Percentiles rank a stretch among this genome's conserved stretches.
These are phyloP conservation scores for Phylloscopus whistleri DNA, from an alignment of 2,113 vertebrate genomes.

Conservation along the genomic window DNA sequence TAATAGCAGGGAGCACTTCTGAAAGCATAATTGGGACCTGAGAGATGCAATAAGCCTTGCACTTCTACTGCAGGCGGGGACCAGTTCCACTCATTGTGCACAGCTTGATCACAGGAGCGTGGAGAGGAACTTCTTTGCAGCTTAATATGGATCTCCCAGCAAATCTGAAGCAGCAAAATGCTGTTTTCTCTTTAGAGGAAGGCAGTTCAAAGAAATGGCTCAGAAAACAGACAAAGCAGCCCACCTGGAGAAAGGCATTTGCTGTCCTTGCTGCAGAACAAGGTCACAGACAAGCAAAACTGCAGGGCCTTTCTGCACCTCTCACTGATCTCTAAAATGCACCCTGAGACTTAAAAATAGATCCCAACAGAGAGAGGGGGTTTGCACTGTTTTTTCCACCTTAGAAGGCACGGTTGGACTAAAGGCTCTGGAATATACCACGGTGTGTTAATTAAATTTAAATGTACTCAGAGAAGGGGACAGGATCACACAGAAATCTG, in stretches of 20 bases:
- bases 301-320: not conserved
- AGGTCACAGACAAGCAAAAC: not conserved
- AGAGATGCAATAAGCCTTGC: not conserved
- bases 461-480: not conserved
- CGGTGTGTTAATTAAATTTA: not conserved
- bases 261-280: not conserved
- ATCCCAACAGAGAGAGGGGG: not conserved
- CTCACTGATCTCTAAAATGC: not conserved
- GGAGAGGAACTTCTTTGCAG: not conserved
- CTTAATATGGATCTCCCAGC: not conserved
- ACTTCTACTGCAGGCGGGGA: not conserved
- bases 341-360: not conserved
- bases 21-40: not conserved
- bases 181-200: not conserved
- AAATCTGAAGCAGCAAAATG: not conserved
- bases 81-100: not conserved
- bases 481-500: not conserved
- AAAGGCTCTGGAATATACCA: not conserved
- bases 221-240: not conserved
- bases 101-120: not conserved
- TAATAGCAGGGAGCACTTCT: not conserved
- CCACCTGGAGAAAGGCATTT: not conserved
- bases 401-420: not conserved
- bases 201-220: not conserved
- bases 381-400: not conserved